Evolutionary conservation across 2,797 vertebrate genomes (phyloP), one percentile per base, ranked within the genome.

Genomic region (Scarus forsteni): DNA sequence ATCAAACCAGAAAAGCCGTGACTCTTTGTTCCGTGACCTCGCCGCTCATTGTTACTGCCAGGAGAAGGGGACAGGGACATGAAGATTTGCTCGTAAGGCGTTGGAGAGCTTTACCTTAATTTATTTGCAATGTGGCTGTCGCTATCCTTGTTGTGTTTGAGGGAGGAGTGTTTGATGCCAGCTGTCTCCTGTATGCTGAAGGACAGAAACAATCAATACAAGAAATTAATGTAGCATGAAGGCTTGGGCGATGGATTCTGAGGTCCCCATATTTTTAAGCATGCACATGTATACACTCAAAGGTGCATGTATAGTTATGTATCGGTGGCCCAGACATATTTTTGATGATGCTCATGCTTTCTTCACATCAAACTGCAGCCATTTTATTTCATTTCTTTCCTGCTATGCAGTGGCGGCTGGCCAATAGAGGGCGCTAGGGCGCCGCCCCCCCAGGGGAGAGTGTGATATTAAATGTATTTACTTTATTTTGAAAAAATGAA

Each of bases 131-230:
- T 49, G 42, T 10, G 58, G 54, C 60, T 58, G 64, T 70, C 70
- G 71, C 58, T 67, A 60, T 49, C n/a, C 54, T 12, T 57, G 60
- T 67, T 70, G 65, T 53, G 75, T 75, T 60, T 19, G 50, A 70
- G 53, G 11, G 8, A 40, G 62, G 48, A 46, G 43, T 81, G 82
- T 80, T 86, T 85, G 51, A 77, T 90, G 74, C 69, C 73, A 79
- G 74, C 70, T 13, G 70, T 85, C 75, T 77, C 56, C 70, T 54
- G 73, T 44, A 13, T 66, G 75, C 69, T 83, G 89, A 93, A 93
- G 92, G 92, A 92, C 91, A 91, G 84, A 86, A 67, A 57, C 73
- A 85, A 92, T 94, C 92, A 85, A 94, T 93, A 92, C 63, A 82
- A 76, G 85, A 83, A 79, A 91, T 94, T 92, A 89, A 90, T 92